Percentiles rank a stretch among this genome's conserved stretches.
Evolutionary conservation across 2,888 invertebrate genomes (phyloP).

Genomic region (Aphidius colemani): DNA sequence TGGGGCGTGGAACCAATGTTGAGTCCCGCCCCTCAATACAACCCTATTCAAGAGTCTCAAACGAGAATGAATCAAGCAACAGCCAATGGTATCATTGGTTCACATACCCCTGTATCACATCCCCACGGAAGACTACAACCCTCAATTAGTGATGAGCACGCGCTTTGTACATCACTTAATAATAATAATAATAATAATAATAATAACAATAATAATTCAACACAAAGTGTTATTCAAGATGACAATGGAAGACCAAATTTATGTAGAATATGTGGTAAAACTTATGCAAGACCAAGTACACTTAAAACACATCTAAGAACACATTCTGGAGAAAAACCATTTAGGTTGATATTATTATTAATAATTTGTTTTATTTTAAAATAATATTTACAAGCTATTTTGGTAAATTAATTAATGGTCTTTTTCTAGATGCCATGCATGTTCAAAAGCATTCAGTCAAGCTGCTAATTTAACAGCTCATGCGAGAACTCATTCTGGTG

Average conservation of each 20-base stretch:
- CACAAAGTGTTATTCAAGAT: conserved; percentile 66
- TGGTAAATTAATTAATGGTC: conserved; percentile 3
- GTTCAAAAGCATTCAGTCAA: conserved; percentile 96
- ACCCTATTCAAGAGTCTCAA: conserved; percentile 52
- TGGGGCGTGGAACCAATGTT: conserved; percentile 59
- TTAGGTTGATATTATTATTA: conserved; percentile 61
- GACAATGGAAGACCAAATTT: conserved; percentile 86
- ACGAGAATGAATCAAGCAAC: conserved; percentile 56
- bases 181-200: conserved; percentile 29
- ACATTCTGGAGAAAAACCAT: conserved; percentile 94
- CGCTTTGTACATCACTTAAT: conserved; percentile 61
- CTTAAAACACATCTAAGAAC: conserved; percentile 96
- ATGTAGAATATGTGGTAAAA: conserved; percentile 94
- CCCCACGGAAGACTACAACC: conserved; percentile 51
- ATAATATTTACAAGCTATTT: not conserved
- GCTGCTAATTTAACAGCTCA: conserved; percentile 98
- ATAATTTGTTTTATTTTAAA: not conserved
- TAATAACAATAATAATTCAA: conserved; percentile 54
- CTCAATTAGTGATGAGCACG: conserved; percentile 55
- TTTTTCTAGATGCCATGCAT: conserved; percentile 74
- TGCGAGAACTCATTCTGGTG: conserved; percentile 93
- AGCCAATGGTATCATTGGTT: conserved; percentile 57
- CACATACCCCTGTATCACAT: conserved; percentile 45
- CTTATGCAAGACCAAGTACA: conserved; percentile 94
- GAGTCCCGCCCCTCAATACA: conserved; percentile 60